Evolutionary conservation across 2,888 invertebrate species (phyloP), one percentile per base, ranked within the genome.

Genomic region (Sepioteuthis lessoniana): DNA sequence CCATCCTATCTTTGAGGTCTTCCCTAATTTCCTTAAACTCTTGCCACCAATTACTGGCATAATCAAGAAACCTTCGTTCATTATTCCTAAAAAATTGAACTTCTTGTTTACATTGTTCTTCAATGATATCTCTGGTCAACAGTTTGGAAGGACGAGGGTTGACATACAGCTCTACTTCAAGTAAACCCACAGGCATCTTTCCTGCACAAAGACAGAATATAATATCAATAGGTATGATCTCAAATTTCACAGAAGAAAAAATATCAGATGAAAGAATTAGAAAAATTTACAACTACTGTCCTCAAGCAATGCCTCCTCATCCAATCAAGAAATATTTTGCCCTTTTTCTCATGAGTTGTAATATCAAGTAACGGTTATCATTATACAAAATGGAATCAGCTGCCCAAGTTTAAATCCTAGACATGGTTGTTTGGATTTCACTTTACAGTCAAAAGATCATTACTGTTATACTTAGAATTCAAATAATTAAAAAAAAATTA

Each of bases 31-130:
- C 96, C 4, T 97, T 95, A 94, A 96, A 97, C 94, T 97, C 97
- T 94, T 97, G 96, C 97, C 97, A 97, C 97, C 97, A 97, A 95
- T 97, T 97, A 94, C 97, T 97, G 93, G 97, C 97, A 95, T 97
- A 97, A 16, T 97, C 97, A 25, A 97, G 96, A 94, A 97, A 97
- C n/a, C 97, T 95, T 10, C 97, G 94, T 94, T 97, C 97, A 94
- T 96, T 95, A 94, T 97, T 97, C 1, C 97, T 96, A 94, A 96
- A 96, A 35, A 96, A 94, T n/a, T 95, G 95, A 50, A 96, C 95
- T 95, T 97, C 97, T 94, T 97, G 94, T 94, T 95, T 96, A n/a
- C 97, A 94, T 96, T 97, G 97, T 8, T 96, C 96, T 4, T 95
- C 94, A 3, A 97, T 95, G 19, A 97, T 96, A 91, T 96, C 96